Evolutionary conservation across 1,140 invertebrate genomes (phyloP), one percentile per base, ranked within the genome.

Genomic region (Plutomurus gul): DNA sequence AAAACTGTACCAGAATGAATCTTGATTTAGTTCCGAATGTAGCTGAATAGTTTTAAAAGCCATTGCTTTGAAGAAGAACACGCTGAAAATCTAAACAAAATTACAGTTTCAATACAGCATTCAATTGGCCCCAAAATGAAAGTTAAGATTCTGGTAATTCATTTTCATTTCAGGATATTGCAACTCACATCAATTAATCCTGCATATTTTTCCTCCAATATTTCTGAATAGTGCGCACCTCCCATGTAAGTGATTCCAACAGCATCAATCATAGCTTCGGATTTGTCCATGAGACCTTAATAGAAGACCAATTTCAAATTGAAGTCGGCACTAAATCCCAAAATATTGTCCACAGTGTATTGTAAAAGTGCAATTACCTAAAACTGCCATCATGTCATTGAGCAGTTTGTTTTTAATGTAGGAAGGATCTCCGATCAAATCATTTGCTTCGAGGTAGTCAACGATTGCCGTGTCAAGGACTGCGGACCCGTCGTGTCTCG

Each of bases 61-160:
- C 20, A 47, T 49, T 4, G 75, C 80, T 80, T 83, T 81, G 78
- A 83, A 83, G 73, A 78, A 80, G 39, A 81, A 83, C 1, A 83
- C 82, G 18, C 60, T 81, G 25, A 77, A 56, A 16, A 83, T 49
- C 79, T 83, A 27, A 65, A 39, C 0, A 46, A 43, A 60, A 1
- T 74, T 39, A 46, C 30, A 22, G 25, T 16, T 78, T 18, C 5
- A 33, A 39, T 3, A 47, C 11, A n/a, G n/a, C n/a, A n/a, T n/a
- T n/a, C n/a, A n/a, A 22, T 18, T 18, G 37, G 25, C 46, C 18
- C 22, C n/a, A 16, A 46, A 43, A 46, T 22, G 13, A 43, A 37
- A 72, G 5, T n/a, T n/a, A n/a, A n/a, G n/a, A n/a, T n/a, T n/a
- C n/a, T n/a, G n/a, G n/a, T n/a, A 77, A 20, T 10, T 16, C n/a